Base-by-base conservation (phyloP, 2,113 vertebrate species). In the Zosterops borbonicus region DNA sequence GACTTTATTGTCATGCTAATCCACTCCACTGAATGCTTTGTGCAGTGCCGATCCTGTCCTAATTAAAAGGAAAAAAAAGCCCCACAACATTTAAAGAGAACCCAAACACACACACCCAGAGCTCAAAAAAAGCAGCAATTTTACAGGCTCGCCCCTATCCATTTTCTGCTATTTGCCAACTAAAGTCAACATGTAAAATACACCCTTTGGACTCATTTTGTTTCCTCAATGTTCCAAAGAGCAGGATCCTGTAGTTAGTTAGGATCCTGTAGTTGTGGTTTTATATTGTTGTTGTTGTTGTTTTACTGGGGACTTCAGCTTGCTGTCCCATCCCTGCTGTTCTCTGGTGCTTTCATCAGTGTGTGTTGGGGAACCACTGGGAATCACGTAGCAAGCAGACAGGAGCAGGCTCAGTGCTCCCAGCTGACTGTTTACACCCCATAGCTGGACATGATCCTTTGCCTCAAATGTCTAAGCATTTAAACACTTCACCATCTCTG, bases 1-100 rank as follows among this genome's bases (percentile, higher is more conserved):
- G 47, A 71, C 52, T 73, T 95, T 77, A 97, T 83, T 95, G 89
- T 59, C 63, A 83, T 31, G 39, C 90, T 95, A 83, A 87, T 93
- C 49, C 6, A 18, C 63, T 62, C 52, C 23, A 31, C 33, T 56
- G 88, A 75, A 62, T 67, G 52, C 69, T 91, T 52, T 67, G 33
- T 69, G 64, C 20, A 42, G 46, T 64, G 35, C 39, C 93, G 53
- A 83, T 94, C 91, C 59, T 95, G 33, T 73, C 33, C 9, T 80
- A 85, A 68, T 55, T 79, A 47, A 62, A 79, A 63, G 8, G 9
- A 39, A 10, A 28, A 49, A 12, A 46, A 17, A 8, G 7, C 8
- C 9, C 14, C 13, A 25, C 13, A 37, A 25, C 8, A 20, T 44
- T 58, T 47, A 1, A 60, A 59, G 27, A 67, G 23, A 21, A 1